These are phyloP conservation scores for Gopherus evgoodei DNA, from an alignment of 2,113 vertebrate species.

Conservation along the genomic window DNA sequence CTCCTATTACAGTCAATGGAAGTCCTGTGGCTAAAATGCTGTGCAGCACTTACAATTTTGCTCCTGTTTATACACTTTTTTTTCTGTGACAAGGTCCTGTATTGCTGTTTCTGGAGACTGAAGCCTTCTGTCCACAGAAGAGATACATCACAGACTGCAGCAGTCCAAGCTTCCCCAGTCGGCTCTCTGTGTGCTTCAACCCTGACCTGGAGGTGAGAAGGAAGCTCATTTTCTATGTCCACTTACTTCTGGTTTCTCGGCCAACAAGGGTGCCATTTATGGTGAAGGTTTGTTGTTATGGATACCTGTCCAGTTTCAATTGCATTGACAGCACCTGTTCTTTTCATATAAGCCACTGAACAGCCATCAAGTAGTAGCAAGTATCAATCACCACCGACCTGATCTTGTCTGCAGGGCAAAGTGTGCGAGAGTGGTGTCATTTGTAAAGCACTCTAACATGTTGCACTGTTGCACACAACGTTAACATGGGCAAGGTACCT, in stretches of 20 bases:
- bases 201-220: neutral
- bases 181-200: neutral
- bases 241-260: neutral
- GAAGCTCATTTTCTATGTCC: neutral
- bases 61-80: fast-evolving
- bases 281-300: neutral
- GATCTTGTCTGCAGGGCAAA: neutral
- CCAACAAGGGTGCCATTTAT: neutral
- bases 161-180: fast-evolving
- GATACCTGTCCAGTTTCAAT: neutral
- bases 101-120: neutral
- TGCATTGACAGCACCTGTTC: fast-evolving
- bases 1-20: neutral
- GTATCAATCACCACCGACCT: fast-evolving
- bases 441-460: neutral
- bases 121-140: neutral
- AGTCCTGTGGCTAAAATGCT: neutral
- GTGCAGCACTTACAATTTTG: neutral
- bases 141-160: neutral
- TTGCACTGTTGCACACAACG: neutral
- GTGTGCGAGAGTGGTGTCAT: neutral
- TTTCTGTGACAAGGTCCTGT: neutral
- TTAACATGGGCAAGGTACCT: neutral
- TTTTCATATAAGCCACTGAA: fast-evolving
- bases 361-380: fast-evolving